A percentile compares a stretch with the other conserved stretches of the same genome.
phyloP scores from a whole-genome alignment of 2,797 vertebrate species.

The Myotis pilosus region DNA sequence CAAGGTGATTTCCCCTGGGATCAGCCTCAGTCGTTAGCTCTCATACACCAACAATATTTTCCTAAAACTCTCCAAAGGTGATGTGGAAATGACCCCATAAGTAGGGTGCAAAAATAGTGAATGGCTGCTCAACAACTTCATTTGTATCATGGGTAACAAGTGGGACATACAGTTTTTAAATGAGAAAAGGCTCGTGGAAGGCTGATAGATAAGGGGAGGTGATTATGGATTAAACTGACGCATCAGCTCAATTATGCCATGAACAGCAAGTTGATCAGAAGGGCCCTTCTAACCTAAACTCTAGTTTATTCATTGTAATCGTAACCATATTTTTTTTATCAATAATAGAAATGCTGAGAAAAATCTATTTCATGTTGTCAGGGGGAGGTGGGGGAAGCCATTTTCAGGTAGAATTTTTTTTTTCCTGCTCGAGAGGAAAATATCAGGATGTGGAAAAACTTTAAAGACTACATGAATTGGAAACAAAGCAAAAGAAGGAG shows the following conservation, averaged over 20 bases:
- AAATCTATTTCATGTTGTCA: neutral
- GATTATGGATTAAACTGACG: neutral
- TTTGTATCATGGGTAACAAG: neutral
- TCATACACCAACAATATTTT: neutral
- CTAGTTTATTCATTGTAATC: neutral
- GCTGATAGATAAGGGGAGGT: neutral
- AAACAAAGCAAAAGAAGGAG: slow-evolving; percentile 53
- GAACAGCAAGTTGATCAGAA: neutral
- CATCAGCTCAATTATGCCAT: neutral
- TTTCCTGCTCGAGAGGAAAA: neutral
- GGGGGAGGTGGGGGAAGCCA: neutral
- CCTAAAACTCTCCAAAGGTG: neutral
- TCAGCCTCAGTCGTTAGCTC: neutral
- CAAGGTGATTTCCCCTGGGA: neutral
- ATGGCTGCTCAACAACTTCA: neutral
- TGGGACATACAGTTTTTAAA: neutral
- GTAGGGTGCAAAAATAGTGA: neutral
- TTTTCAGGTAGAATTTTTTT: neutral
- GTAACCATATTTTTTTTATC: neutral
- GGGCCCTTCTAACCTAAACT: neutral
- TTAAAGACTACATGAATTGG: slow-evolving; percentile 16
- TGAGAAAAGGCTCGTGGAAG: neutral
- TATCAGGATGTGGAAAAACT: neutral
- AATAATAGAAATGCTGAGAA: neutral
- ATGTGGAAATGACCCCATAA: neutral